phyloP scores from a whole-genome alignment of 2,113 vertebrate genomes.

The Mirounga angustirostris region DNA sequence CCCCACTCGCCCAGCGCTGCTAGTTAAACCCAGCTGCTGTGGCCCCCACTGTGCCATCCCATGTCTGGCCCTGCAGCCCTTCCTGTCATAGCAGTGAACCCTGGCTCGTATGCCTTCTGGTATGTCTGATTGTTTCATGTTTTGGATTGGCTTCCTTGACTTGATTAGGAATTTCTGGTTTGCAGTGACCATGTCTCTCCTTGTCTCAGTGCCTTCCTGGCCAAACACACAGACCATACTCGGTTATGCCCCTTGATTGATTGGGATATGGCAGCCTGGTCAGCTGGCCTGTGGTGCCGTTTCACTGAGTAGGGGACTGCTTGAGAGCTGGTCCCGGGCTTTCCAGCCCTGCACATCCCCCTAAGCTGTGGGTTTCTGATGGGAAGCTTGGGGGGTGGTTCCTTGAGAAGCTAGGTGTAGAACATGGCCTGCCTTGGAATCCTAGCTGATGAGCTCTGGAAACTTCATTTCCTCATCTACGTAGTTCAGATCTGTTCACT shows the following conservation, averaged over 20 bases:
- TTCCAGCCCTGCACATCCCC: neutral
- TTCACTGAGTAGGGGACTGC: neutral
- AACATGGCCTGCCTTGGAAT: neutral
- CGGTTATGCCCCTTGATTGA: neutral
- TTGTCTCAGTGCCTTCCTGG: neutral
- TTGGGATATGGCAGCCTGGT: neutral
- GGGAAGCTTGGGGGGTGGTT: neutral
- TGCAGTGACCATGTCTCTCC: conserved; percentile 33
- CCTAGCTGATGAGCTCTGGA: neutral
- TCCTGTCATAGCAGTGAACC: conserved; percentile 31
- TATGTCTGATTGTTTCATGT: neutral
- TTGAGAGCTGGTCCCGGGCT: neutral
- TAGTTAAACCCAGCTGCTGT: neutral
- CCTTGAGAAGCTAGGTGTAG: neutral
- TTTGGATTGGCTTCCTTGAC: neutral
- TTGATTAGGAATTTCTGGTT: conserved; percentile 66
- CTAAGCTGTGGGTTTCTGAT: neutral
- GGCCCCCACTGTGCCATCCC: neutral
- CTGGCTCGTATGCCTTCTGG: neutral
- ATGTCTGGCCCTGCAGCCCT: neutral
- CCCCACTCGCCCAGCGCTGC: neutral
- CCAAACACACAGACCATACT: neutral
- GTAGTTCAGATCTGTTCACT: neutral
- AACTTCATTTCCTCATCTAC: neutral
- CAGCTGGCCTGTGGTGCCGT: neutral